Base-by-base conservation (phyloP, 1,140 invertebrate species). In the Probaryconus sp. region DNA sequence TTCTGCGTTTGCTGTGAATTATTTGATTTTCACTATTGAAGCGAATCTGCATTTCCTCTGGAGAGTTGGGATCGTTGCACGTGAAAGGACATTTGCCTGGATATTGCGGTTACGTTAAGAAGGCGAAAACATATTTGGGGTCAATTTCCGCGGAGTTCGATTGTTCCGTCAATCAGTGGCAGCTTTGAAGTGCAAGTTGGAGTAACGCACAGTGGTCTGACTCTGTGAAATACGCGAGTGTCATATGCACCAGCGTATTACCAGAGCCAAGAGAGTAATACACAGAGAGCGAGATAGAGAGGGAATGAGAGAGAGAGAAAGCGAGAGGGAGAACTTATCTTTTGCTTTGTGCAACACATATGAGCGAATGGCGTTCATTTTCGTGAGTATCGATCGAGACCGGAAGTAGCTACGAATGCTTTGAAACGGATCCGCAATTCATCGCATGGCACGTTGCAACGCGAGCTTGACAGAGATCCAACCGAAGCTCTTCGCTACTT, bases 401-500 rank as follows among this genome's bases (percentile, higher is more conserved):
- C 69, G 48, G 60, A 72, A 64, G 53, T 43, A 63, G 26, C 31
- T 21, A 38, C 50, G 40, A 71, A 43, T 17, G 69, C 60, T 65
- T 64, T 71, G 45, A 65, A 60, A 60, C 53, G 42, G 37, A 72
- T 65, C 60, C 69, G 37, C 69, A 60, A 72, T 64, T 72, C 69
- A 65, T 58, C 37, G 47, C 21, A 14, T 26, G 53, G 20, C 45
- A 65, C 60, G 43, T 43, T 40, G 56, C 42, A 38, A 42, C 50
- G 31, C 55, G 56, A 7, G 7, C 5, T 40, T 60, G 42, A 67
- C 43, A 42, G 33, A 17, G 60, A 37, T 20, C 24, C 37, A 35
- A 43, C 30, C 11, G 18, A 37, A 17, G 11, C 21, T 40, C 35
- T 13, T 47, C 56, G 21, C 31, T 64, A 51, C 50, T 64, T 64